A percentile compares a stretch with the other conserved stretches of the same genome.
Evolutionary conservation across 2,113 vertebrate genomes (phyloP).

Genomic region (Atherinomorus stipes): DNA sequence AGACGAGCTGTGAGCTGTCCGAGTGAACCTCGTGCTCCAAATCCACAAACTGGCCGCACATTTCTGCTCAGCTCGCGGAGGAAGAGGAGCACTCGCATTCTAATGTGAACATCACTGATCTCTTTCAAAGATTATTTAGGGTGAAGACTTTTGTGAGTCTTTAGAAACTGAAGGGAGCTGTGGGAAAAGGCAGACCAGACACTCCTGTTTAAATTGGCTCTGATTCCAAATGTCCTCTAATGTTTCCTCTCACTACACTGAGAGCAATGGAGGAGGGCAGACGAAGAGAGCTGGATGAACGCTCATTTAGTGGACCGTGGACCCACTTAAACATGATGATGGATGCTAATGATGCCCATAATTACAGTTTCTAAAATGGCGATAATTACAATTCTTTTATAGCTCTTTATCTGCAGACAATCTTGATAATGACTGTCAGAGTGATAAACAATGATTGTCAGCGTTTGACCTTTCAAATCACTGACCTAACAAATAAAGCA

Average conservation of each 20-base stretch:
- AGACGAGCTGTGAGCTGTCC: slow-evolving; percentile 46
- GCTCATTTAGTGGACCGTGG: slow-evolving; percentile 59
- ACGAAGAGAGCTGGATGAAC: slow-evolving; percentile 47
- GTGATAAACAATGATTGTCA: slow-evolving; percentile 64
- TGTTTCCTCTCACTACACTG: slow-evolving; percentile 22
- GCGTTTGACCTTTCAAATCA: slow-evolving; percentile 64
- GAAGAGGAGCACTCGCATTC: slow-evolving; percentile 15
- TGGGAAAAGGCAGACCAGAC: slow-evolving; percentile 78
- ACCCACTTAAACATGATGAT: slow-evolving; percentile 76
- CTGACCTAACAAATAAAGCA: slow-evolving; percentile 41
- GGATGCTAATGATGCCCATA: slow-evolving; percentile 76
- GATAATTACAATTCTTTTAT: slow-evolving; percentile 73
- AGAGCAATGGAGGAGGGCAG: slow-evolving; percentile 42
- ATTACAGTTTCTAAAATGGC: slow-evolving; percentile 72
- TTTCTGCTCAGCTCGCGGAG: slow-evolving; percentile 14
- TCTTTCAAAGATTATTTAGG: slow-evolving; percentile 50
- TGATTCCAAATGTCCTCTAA: slow-evolving; percentile 54
- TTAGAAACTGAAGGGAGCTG: slow-evolving; percentile 53
- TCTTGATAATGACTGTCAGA: slow-evolving; percentile 58
- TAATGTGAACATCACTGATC: slow-evolving; percentile 34
- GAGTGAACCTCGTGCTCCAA: slow-evolving; percentile 28
- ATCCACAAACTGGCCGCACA: slow-evolving; percentile 18
- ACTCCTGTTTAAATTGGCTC: slow-evolving; percentile 82
- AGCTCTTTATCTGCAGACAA: slow-evolving; percentile 63
- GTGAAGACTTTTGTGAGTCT: slow-evolving; percentile 26